phyloP scores from a whole-genome alignment of 2,797 vertebrate genomes.

The Taenioides sp. region DNA sequence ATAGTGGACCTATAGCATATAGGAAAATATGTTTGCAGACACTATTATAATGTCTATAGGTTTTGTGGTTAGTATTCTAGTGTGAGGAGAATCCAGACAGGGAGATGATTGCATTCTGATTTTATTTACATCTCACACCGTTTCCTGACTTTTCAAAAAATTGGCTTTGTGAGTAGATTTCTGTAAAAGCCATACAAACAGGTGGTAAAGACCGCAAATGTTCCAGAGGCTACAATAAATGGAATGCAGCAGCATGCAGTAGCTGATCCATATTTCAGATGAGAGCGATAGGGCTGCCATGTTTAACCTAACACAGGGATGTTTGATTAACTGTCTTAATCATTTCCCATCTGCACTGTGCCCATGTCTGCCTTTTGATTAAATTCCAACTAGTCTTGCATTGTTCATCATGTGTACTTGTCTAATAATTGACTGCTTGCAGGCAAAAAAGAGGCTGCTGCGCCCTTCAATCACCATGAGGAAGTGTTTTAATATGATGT shows the following conservation, averaged over 20 bases:
- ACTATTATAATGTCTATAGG: background rate
- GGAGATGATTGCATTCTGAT: conserved; percentile 6
- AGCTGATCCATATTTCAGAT: conserved; percentile 71
- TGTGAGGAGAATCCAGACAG: background rate
- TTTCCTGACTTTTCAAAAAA: background rate
- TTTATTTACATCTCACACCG: conserved; percentile 10
- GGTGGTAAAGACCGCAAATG: conserved; percentile 61
- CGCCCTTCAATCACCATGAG: conserved; percentile 74
- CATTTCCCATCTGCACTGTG: conserved; percentile 75
- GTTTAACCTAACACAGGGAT: conserved; percentile 74
- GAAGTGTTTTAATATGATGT: conserved; percentile 76
- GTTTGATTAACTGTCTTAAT: conserved; percentile 81
- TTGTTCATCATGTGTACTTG: conserved; percentile 80
- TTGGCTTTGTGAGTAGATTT: conserved; percentile 53
- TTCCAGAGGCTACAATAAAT: conserved; percentile 60
- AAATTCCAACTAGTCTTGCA: conserved; percentile 77
- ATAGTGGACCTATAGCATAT: too few species aligned
- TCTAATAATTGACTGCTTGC: conserved; percentile 78
- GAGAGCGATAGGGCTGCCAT: conserved; percentile 72
- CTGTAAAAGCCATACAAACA: conserved; percentile 52
- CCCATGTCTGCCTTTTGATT: conserved; percentile 75
- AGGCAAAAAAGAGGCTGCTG: conserved; percentile 68
- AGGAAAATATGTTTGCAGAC: too few species aligned
- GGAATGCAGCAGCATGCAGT: conserved; percentile 63
- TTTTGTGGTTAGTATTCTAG: background rate